phyloP scores from a whole-genome alignment of 1,140 invertebrate species.

The Magallana ariakensis region DNA sequence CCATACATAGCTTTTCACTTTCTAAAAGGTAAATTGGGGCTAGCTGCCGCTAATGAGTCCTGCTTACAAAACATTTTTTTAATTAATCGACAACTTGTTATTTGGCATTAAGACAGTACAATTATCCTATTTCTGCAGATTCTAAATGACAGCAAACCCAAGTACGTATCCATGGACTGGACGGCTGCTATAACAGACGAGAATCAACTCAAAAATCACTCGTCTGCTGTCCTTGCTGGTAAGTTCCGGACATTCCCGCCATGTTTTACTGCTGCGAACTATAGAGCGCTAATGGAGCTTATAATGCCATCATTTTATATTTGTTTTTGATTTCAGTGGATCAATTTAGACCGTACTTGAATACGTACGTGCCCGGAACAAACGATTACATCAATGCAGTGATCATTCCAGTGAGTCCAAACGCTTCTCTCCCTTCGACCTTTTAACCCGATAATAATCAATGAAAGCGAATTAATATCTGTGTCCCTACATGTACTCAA shows the following conservation, averaged over 20 bases:
- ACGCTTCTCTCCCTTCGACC: too few species aligned
- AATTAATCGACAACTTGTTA: too few species aligned
- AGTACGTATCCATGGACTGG: slow-evolving; percentile 60
- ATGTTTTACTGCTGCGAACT: background rate
- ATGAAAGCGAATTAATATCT: background rate
- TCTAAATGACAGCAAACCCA: slow-evolving; percentile 61
- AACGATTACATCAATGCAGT: slow-evolving; percentile 70
- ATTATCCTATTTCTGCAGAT: slow-evolving; percentile 47
- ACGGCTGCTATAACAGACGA: slow-evolving; percentile 93
- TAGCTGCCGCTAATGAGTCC: too few species aligned
- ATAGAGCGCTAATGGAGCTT: slow-evolving; percentile 4
- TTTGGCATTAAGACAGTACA: too few species aligned
- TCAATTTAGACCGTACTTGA: slow-evolving; percentile 62
- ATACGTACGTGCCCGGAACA: slow-evolving; percentile 59
- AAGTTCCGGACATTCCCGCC: slow-evolving; percentile 76
- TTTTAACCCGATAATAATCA: background rate
- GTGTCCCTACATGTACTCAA: background rate
- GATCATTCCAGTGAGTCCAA: slow-evolving; percentile 62
- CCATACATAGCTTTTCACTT: too few species aligned
- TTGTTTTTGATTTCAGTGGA: slow-evolving; percentile 59
- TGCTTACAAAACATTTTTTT: too few species aligned
- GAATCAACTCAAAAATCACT: slow-evolving; percentile 96
- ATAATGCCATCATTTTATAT: background rate
- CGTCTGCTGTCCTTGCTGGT: slow-evolving; percentile 98
- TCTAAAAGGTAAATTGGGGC: too few species aligned